phyloP scores from a whole-genome alignment of 2,113 vertebrate species.

The Amazona vittata region DNA sequence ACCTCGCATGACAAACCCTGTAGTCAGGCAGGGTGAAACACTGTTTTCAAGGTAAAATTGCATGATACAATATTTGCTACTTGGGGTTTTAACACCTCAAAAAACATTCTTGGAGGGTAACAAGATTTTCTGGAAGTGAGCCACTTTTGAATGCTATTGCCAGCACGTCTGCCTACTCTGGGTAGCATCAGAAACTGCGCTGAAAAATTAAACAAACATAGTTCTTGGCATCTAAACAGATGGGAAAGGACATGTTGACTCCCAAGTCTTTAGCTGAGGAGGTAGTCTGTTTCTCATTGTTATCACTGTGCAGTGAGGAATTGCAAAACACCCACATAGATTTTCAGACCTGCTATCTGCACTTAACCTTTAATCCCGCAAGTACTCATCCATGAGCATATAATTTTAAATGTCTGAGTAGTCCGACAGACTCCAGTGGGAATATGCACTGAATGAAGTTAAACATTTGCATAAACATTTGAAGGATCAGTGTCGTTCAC shows the following conservation, averaged over 20 bases:
- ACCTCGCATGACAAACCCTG: neutral
- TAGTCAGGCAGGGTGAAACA: neutral
- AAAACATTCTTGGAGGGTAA: slow-evolving; percentile 48
- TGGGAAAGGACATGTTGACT: slow-evolving; percentile 66
- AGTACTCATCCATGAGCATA: slow-evolving; percentile 54
- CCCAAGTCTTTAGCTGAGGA: slow-evolving; percentile 57
- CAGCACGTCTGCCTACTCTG: slow-evolving; percentile 65
- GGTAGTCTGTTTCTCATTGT: slow-evolving; percentile 61
- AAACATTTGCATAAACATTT: slow-evolving; percentile 44
- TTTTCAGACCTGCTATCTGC: slow-evolving; percentile 66
- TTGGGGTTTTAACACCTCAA: slow-evolving; percentile 19
- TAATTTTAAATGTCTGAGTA: slow-evolving; percentile 57
- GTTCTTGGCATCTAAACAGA: slow-evolving; percentile 68
- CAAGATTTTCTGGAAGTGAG: slow-evolving; percentile 51
- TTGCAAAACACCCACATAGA: slow-evolving; percentile 60
- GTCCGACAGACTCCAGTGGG: slow-evolving; percentile 15
- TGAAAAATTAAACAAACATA: slow-evolving; percentile 72
- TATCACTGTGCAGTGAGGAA: slow-evolving; percentile 48
- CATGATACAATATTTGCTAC: neutral
- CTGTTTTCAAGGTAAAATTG: slow-evolving; percentile 32
- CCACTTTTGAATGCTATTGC: slow-evolving; percentile 38
- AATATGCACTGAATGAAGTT: neutral
- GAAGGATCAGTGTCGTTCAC: slow-evolving; percentile 10
- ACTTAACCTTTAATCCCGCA: slow-evolving; percentile 69
- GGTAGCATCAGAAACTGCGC: slow-evolving; percentile 61